Base-by-base conservation (phyloP, 2,113 vertebrate species). In the Lophochroa leadbeateri region DNA sequence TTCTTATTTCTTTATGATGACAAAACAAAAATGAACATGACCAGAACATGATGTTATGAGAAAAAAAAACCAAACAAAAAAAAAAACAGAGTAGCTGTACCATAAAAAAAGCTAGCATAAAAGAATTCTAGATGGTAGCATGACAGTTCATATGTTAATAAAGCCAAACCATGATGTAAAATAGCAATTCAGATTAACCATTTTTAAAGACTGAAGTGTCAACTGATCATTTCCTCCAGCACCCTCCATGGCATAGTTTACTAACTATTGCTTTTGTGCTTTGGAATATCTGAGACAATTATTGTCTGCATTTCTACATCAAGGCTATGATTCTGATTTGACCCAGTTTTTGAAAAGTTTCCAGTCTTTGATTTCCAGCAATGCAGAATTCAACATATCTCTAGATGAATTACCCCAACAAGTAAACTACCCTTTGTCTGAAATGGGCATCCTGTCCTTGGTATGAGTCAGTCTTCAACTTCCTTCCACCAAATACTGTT, bases 21-120 rank as follows among this genome's bases (percentile, higher is more conserved):
- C 18, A 67, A 84, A 65, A 10, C 11, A 65, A 80, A 84, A 94
- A 53, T 17, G 0, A 49, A 35, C 7, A n/a, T 35, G 13, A 52
- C 3, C 7, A 52, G 19, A 61, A 64, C 5, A 28, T 0, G 0
- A 70, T 53, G 14, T 28, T 44, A 20, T 57, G 2, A 23, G 50
- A 24, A 29, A 43, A 15, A 47, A 37, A 13, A 31, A 5, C 2
- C 5, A 2, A 18, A n/a, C n/a, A 23, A 41, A 39, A 18, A 23
- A 23, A 14, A 3, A 7, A 3, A 11, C 2, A 47, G 3, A 47
- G 10, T 52, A 70, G 2, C 2, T 53, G 2, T 74, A 74, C 8
- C 7, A 52, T 47, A 18, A 68, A 25, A 46, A 43, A 41, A 11
- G 6, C 3, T 67, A 69, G 74, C 2, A 17, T 33, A 31, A 37